Evolutionary conservation across 2,797 vertebrate species (phyloP), one percentile per base, ranked within the genome.

Genomic region (Cossypha dichroa): DNA sequence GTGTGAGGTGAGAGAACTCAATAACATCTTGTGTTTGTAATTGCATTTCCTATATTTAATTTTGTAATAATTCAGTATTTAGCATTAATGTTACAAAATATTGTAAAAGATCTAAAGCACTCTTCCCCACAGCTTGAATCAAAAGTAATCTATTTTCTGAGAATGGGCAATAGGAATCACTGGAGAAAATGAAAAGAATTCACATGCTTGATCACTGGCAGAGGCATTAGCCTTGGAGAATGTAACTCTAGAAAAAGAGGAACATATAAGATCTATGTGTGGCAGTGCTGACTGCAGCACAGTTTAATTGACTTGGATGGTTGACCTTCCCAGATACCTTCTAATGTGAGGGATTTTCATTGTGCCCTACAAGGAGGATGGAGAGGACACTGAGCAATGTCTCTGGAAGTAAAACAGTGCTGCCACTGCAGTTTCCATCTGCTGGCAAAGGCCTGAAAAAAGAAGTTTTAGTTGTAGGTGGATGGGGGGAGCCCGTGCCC

Each of bases 171-270:
- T 31, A 94, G 87, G 88, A 94, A 91, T 78, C 82, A 43, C 66
- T 52, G 34, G 46, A 92, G 85, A 93, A 96, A 96, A 94, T 76
- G 14, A 81, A 91, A 91, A 46, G 1, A 86, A 73, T 90, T 91
- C 59, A 75, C 72, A 55, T 60, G 17, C 55, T 91, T 81, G 62
- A 91, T 94, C 68, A 69, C 46, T 84, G 38, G 58, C 82, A 88
- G 81, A 88, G 21, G 15, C 79, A 52, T 18, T 83, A 80, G 91
- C 87, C 91, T 94, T 95, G 87, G 78, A 90, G 58, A 60, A 85
- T 5, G 58, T 88, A 85, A 64, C 33, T 90, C 18, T 48, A 88
- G 72, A 80, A 74, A 60, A 93, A 56, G 25, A 60, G 40, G 51
- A 85, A 34, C 36, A 33, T 59, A n/a, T n/a, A 91, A 84, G 66